A percentile compares a stretch with the other conserved stretches of the same genome.
Conservation (phyloP, 2,797 vertebrate species). For the Astyanax mexicanus region DNA sequence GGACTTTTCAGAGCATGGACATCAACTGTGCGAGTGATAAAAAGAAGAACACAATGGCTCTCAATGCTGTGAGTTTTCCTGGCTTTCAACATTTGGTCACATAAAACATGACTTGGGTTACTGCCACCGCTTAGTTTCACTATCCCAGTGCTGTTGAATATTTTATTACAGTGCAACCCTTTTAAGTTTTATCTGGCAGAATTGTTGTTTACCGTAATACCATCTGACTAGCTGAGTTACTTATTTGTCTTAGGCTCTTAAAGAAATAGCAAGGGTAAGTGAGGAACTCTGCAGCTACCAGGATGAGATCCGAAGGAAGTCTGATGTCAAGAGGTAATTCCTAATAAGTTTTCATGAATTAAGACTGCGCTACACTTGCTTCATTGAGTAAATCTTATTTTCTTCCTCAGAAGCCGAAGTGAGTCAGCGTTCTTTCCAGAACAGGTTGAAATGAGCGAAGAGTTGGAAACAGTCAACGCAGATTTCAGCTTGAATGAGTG, state of each 20-base stretch:
- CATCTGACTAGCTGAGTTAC: neutral
- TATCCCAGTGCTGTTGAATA: slow-evolving; percentile 10
- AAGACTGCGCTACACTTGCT: neutral
- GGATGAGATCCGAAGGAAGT: slow-evolving; percentile 88
- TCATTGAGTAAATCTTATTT: slow-evolving; percentile 23
- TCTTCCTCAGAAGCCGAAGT: slow-evolving; percentile 64
- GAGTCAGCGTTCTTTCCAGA: slow-evolving; percentile 70
- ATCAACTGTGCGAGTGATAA: slow-evolving; percentile 73
- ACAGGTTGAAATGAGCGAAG: slow-evolving; percentile 68
- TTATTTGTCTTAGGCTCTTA: slow-evolving; percentile 85
- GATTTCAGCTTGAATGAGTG: slow-evolving; percentile 70
- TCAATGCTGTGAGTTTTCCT: slow-evolving; percentile 88
- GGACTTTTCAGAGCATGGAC: slow-evolving; percentile 64
- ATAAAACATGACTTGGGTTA: neutral
- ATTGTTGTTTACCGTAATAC: neutral
- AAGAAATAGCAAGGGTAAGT: slow-evolving; percentile 95
- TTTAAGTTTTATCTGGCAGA: neutral
- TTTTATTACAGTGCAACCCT: slow-evolving; percentile 5
- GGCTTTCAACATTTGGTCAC: slow-evolving; percentile 3
- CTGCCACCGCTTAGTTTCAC: neutral
- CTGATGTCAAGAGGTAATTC: slow-evolving; percentile 85
- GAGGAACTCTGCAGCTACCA: slow-evolving; percentile 98
- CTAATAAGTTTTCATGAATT: neutral
- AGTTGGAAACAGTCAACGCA: slow-evolving; percentile 66
- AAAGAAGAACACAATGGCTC: slow-evolving; percentile 83